phyloP scores from a whole-genome alignment of 2,113 vertebrate species.

The Campylorhamphus procurvoides region DNA sequence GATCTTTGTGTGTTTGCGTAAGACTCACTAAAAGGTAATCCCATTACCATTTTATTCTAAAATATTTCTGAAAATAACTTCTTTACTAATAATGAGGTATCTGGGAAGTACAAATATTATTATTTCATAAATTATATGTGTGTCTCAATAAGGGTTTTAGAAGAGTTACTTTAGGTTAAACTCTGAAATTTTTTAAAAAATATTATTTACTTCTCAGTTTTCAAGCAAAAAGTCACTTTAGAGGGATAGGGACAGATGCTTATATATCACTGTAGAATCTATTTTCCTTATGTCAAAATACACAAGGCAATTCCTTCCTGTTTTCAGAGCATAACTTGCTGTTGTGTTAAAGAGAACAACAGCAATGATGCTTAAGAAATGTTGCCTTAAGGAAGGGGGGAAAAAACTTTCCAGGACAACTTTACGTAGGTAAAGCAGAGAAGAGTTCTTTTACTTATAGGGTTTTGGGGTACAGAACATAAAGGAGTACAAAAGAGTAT shows the following conservation, averaged over 20 bases:
- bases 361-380: not conserved
- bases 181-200: not conserved
- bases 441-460: too few relatives aligned
- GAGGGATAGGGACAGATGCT: not conserved
- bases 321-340: not conserved
- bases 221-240: not conserved
- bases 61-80: not conserved
- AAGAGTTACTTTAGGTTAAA: not conserved
- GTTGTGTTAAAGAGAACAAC: not conserved
- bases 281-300: not conserved
- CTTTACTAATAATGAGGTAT: not conserved
- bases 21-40: not conserved
- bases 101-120: not conserved
- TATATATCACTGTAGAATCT: not conserved
- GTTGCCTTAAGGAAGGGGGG: too few relatives aligned
- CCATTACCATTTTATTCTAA: not conserved
- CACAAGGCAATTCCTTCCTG: not conserved
- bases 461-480: too few relatives aligned
- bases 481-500: too few relatives aligned
- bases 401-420: too few relatives aligned
- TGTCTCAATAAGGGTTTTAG: not conserved
- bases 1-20: not conserved
- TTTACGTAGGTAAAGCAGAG: too few relatives aligned
- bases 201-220: not conserved
- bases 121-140: not conserved